Base-by-base conservation (phyloP, 37 sponge, comb jelly and placozoan genomes). In the Mnemiopsis leidyi region DNA sequence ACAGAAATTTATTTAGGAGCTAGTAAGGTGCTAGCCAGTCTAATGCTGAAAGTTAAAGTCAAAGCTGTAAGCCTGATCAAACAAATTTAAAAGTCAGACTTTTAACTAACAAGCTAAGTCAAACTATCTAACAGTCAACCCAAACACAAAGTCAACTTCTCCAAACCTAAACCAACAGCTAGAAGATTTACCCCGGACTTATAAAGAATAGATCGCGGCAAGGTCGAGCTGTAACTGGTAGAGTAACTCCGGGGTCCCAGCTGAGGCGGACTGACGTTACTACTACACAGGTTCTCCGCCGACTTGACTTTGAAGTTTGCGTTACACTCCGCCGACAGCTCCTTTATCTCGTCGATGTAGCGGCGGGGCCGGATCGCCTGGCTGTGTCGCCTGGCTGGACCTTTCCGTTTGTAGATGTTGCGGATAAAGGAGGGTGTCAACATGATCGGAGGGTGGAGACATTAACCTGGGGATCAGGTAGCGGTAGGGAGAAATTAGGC, bases 331-430 rank as follows among this genome's bases (percentile, higher is more conserved):
- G 37, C 82, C 7, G 34, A 34, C 34, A 79, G 37, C 36, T 79
- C 82, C 82, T 79, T 79, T 3, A 79, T 79, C 82, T 79, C 82
- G 29, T 79, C 82, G 82, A 79, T 35, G 29, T 36, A 79, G 35
- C 82, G 82, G 2, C 21, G 35, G 36, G 82, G 82, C 30, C 82
- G 82, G 75, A 28, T 2, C 5, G 75, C 26, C 13, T 48, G 61
- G 29, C 73, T 69, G 73, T 25, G 1, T 23, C 73, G 73, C 5
- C 36, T 34, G 82, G 30, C 36, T 0, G 2, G 23, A 1, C 34
- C 36, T 79, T 35, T 32, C 36, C 21, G 2, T 23, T 33, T 30
- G 82, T 79, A 79, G 82, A 79, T 79, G 36, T 79, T 79, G 1
- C 82, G 82, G 34, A 79, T 79, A 31, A 79, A 79, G 36, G 82